These are phyloP conservation scores for Scopus umbretta DNA, from an alignment of 2,113 vertebrate species.

Conservation along the genomic window DNA sequence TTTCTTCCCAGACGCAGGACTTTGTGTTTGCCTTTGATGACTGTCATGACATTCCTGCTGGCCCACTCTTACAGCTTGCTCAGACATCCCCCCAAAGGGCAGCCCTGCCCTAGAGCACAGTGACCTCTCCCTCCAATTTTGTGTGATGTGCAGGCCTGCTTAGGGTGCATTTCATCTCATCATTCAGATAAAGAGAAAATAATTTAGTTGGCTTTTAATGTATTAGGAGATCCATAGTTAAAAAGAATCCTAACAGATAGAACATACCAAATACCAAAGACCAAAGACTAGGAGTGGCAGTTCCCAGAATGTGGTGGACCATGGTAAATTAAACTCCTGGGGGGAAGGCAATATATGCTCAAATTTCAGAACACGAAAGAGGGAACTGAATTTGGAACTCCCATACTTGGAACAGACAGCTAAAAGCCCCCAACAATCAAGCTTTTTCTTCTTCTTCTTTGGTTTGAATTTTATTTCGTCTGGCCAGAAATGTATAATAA, in stretches of 20 bases:
- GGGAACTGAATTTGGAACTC: neutral
- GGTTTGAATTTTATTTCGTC: neutral
- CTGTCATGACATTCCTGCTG: neutral
- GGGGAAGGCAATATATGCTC: neutral
- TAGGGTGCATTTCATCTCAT: neutral
- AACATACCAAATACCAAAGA: neutral
- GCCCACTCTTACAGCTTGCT: neutral
- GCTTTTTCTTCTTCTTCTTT: neutral
- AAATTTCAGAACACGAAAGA: neutral
- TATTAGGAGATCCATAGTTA: accelerated
- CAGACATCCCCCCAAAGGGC: neutral
- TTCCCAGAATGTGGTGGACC: neutral
- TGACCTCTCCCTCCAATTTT: neutral
- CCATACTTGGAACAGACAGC: neutral
- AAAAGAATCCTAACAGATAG: neutral
- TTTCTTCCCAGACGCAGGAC: neutral
- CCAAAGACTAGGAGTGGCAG: neutral
- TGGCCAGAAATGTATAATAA: neutral
- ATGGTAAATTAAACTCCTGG: neutral
- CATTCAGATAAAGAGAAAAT: neutral
- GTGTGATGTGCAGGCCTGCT: neutral
- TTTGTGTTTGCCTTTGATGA: neutral
- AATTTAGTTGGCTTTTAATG: neutral
- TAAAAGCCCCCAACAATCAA: neutral
- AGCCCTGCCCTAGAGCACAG: neutral